Conservation (phyloP, 2,888 invertebrate species). For the Spodoptera exigua region DNA sequence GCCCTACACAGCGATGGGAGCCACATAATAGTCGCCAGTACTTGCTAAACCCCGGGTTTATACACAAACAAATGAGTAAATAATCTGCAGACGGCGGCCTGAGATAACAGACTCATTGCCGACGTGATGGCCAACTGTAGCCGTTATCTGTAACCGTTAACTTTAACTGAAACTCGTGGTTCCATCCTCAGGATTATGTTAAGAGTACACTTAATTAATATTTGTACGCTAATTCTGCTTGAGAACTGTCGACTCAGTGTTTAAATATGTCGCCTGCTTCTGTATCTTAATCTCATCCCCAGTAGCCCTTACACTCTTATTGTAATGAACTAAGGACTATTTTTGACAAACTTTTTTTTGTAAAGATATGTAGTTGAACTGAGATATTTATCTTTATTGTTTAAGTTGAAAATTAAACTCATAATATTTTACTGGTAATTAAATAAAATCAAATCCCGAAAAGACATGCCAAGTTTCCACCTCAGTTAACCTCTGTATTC, state of each 20-base stretch:
- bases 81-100: slow-evolving; percentile 56
- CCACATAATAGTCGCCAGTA: slow-evolving; percentile 47
- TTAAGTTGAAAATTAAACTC: not conserved
- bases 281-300: slow-evolving; percentile 8
- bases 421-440: slow-evolving; percentile 1
- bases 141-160: slow-evolving; percentile 63
- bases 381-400: no score
- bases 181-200: slow-evolving; percentile 45
- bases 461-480: no score
- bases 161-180: slow-evolving; percentile 48
- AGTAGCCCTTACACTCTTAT: not conserved
- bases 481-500: no score
- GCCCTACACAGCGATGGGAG: slow-evolving; percentile 26
- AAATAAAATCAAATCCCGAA: no score
- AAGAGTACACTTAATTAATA: slow-evolving; percentile 41
- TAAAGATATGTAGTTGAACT: no score
- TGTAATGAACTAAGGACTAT: not conserved
- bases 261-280: slow-evolving; percentile 24
- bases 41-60: slow-evolving; percentile 49
- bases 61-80: slow-evolving; percentile 56
- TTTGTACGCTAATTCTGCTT: slow-evolving; percentile 42
- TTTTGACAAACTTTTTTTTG: not conserved
- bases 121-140: slow-evolving; percentile 56
- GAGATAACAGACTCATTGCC: slow-evolving; percentile 66
- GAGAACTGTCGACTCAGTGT: slow-evolving; percentile 35